Conservation (phyloP, 2,888 invertebrate genomes). For the Bimastos eiseni region DNA sequence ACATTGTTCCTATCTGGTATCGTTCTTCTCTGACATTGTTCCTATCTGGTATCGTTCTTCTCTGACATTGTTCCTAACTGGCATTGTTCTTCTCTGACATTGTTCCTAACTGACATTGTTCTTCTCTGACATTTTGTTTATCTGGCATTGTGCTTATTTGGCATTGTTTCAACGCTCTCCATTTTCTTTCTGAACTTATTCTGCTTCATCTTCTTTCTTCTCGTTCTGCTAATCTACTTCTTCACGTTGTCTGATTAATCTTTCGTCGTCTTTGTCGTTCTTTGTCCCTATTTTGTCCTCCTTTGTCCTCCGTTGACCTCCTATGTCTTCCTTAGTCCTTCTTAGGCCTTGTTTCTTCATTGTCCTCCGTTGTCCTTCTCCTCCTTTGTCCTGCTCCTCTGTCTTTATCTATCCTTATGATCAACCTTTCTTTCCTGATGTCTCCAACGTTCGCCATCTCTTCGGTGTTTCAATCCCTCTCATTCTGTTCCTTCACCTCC, state of each 20-base stretch:
- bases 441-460: background rate
- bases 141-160: too few relatives aligned
- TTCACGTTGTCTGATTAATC: too few relatives aligned
- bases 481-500: background rate
- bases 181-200: background rate
- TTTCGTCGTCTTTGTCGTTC: background rate
- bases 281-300: background rate
- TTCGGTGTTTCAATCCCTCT: background rate
- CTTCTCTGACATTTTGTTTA: too few relatives aligned
- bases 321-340: too few relatives aligned
- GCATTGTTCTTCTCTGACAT: too few relatives aligned
- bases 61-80: too few relatives aligned
- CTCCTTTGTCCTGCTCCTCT: background rate
- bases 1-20: too few relatives aligned
- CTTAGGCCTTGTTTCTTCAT: too few relatives aligned
- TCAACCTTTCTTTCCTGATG: background rate
- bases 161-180: background rate
- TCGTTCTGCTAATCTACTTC: background rate
- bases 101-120: too few relatives aligned
- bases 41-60: too few relatives aligned
- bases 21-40: too few relatives aligned
- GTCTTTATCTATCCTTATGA: background rate
- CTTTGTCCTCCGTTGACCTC: background rate
- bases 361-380: background rate
- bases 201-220: background rate